Conservation (phyloP, 2,888 invertebrate species). For the Digitonthophagus gazella region DNA sequence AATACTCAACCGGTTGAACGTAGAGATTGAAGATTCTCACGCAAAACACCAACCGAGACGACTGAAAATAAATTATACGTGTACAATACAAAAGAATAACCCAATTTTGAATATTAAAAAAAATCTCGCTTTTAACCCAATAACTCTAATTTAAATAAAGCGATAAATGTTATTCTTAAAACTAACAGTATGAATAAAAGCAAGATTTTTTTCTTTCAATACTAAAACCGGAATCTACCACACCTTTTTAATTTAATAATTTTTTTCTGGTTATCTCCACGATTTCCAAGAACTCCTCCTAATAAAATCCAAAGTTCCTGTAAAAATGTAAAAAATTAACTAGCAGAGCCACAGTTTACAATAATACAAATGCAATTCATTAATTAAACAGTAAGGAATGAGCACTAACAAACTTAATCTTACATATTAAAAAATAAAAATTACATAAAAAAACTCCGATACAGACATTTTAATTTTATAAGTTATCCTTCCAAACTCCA, state of each 20-base stretch:
- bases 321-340: slow-evolving; percentile 38
- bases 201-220: slow-evolving; percentile 27
- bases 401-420: slow-evolving; percentile 30
- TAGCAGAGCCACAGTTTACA: slow-evolving; percentile 19
- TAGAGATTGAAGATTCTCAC: slow-evolving; percentile 6
- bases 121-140: background rate
- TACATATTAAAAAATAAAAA: slow-evolving; percentile 21
- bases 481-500: slow-evolving; percentile 37
- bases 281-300: slow-evolving; percentile 26
- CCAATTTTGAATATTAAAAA: background rate
- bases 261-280: slow-evolving; percentile 34
- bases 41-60: slow-evolving; percentile 24
- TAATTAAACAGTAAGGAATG: slow-evolving; percentile 39
- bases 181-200: slow-evolving; percentile 31
- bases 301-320: slow-evolving; percentile 33
- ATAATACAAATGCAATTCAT: slow-evolving; percentile 7
- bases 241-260: slow-evolving; percentile 35
- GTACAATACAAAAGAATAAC: slow-evolving; percentile 22
- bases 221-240: slow-evolving; percentile 38
- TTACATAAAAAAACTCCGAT: slow-evolving; percentile 33
- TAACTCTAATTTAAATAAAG: background rate
- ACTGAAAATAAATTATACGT: slow-evolving; percentile 40
- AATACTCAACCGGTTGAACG: slow-evolving; percentile 36
- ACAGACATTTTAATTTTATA: slow-evolving; percentile 43
- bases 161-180: background rate